Percentiles rank a stretch among this genome's conserved stretches.
phyloP scores from a whole-genome alignment of 2,113 vertebrate species.

The cat (Felis catus) region DNA sequence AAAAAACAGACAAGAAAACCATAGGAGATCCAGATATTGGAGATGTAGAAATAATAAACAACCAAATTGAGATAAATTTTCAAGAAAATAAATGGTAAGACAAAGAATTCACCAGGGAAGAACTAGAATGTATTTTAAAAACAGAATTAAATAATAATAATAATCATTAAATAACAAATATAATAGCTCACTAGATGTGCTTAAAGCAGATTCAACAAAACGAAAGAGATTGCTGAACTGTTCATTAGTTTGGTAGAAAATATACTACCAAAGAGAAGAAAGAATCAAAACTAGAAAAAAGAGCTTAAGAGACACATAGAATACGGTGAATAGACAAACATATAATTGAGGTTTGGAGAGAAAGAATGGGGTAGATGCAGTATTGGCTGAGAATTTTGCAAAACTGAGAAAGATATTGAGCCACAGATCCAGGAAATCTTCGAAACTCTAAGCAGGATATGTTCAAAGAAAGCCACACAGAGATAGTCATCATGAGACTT shows the following conservation, averaged over 20 bases:
- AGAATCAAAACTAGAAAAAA: conserved; percentile 9
- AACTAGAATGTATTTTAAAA: neutral
- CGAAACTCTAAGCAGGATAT: neutral
- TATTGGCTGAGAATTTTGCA: neutral
- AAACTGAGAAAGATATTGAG: neutral
- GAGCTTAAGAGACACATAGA: neutral
- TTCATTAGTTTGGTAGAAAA: neutral
- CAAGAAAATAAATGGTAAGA: neutral
- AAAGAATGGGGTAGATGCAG: neutral
- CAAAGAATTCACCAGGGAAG: neutral
- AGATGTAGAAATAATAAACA: neutral
- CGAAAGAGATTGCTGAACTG: neutral
- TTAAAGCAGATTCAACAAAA: conserved; percentile 21
- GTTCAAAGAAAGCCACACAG: neutral
- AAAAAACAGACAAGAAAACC: neutral
- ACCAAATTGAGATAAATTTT: neutral
- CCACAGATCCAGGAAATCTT: neutral
- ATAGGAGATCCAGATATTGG: neutral
- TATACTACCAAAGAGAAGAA: neutral
- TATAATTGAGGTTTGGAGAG: neutral
- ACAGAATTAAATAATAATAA: neutral
- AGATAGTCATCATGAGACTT: neutral
- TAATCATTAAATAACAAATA: too few species aligned
- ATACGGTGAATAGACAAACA: neutral
- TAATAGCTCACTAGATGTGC: neutral